Evolutionary conservation across 2,113 vertebrate species (phyloP), one percentile per base, ranked within the genome.

Genomic region (Odocoileus hemionus): DNA sequence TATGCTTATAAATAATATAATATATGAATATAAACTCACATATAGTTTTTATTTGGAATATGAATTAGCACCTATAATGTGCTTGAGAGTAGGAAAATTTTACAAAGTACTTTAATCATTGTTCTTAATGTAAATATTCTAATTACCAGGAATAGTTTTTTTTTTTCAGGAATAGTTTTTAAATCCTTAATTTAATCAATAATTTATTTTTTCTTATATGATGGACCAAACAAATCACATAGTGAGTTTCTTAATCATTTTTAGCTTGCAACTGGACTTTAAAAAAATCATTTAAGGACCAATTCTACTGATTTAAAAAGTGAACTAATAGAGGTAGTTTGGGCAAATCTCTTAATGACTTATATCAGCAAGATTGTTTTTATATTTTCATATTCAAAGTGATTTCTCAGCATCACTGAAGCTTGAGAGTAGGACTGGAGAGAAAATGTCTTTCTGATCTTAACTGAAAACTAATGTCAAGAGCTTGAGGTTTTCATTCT

Each of bases 381-480:
- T 85, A 39, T 92, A 55, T 90, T 96, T 96, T 91, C 58, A 58
- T 87, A 50, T 70, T 39, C 91, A 26, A 96, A 80, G 25, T 33
- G 25, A 60, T 92, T 95, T 94, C 17, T 96, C n/a, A 94, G n/a
- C 92, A 95, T 54, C 55, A 92, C 19, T 91, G 52, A 94, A 86
- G 21, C 3, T 39, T 92, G 12, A 61, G 84, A 82, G 86, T 92
- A 96, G 43, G 67, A 52, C 80, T 94, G 7, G 13, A 86, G 23
- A 94, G 7, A 84, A 95, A 89, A 87, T 95, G 1, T 91, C n/a
- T 91, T 95, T 95, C 74, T 96, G 79, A 89, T 89, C 21, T 94
- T 15, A 84, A 28, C 28, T 67, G 19, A 92, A 95, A 80, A 36
- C 16, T 61, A 87, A 96, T 61, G 74, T 94, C 50, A 43, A 91